phyloP scores from a whole-genome alignment of 2,797 vertebrate species.

The Tokudaia muenninki region DNA sequence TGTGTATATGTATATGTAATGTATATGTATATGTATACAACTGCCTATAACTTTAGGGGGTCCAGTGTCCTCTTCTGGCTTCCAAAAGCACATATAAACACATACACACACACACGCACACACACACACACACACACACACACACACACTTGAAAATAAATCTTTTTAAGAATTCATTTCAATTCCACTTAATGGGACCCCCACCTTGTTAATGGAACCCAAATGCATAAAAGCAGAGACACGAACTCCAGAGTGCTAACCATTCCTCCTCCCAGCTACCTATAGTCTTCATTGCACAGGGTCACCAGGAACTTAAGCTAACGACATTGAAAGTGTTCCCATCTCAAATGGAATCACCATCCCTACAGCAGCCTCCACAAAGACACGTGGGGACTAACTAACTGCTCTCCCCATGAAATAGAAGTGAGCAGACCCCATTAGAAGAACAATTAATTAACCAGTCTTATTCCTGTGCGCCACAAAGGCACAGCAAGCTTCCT shows the following conservation, averaged over 20 bases:
- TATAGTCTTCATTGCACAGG: background rate
- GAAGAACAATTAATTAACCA: background rate
- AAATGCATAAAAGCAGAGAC: conserved; percentile 61
- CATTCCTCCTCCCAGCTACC: background rate
- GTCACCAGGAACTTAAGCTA: conserved; percentile 37
- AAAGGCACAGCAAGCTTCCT: conserved; percentile 1
- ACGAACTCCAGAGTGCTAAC: conserved; percentile 38
- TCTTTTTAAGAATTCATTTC: conserved; percentile 24
- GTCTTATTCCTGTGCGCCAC: background rate
- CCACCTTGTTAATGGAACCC: conserved; percentile 56
- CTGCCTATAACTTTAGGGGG: background rate
- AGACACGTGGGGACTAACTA: background rate
- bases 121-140: background rate
- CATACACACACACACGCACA: background rate
- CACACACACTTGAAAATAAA: background rate
- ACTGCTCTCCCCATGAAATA: background rate
- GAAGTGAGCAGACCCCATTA: background rate
- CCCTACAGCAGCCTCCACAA: background rate
- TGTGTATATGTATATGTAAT: no score
- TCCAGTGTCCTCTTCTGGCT: background rate
- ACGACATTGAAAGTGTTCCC: background rate
- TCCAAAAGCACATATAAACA: background rate
- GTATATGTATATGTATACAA: background rate
- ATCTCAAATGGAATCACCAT: background rate
- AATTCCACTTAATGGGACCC: background rate